A percentile compares a stretch with the other conserved stretches of the same genome.
phyloP scores from a whole-genome alignment of 2,797 vertebrate genomes.

The Acanthornis magna region DNA sequence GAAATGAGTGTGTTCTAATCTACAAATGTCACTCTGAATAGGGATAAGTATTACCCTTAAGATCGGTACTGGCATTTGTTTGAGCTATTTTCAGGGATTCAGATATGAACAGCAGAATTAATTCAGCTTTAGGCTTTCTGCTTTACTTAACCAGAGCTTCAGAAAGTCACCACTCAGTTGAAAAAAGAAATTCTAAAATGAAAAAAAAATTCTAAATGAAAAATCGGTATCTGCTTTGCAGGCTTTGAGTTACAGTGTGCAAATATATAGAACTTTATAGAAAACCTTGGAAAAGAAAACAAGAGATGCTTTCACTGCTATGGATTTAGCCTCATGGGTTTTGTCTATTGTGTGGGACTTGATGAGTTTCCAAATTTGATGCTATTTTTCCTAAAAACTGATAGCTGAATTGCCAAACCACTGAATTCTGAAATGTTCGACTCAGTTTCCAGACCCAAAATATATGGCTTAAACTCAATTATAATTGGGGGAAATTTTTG shows the following conservation, averaged over 20 bases:
- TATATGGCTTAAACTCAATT: neutral
- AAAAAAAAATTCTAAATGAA: neutral
- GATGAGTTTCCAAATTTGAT: neutral
- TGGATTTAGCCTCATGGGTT: neutral
- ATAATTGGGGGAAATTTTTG: neutral
- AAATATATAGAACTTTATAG: neutral
- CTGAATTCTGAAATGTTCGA: neutral
- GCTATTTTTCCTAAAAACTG: conserved; percentile 3
- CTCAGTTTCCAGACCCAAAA: neutral
- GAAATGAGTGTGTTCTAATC: neutral
- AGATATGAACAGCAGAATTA: conserved; percentile 1
- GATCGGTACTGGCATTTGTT: conserved; percentile 24
- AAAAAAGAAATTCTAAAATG: neutral
- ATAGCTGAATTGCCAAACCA: conserved; percentile 2
- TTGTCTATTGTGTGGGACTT: neutral
- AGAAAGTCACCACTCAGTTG: neutral
- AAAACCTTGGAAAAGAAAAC: conserved; percentile 9
- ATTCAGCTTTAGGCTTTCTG: neutral
- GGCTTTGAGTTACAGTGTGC: neutral
- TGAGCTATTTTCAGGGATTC: conserved; percentile 15
- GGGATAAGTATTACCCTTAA: neutral
- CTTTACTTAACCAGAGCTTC: conserved; percentile 38
- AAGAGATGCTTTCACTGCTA: neutral
- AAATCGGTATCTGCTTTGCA: neutral
- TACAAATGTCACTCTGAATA: neutral